Percentiles rank a stretch among this genome's conserved stretches.
Evolutionary conservation across 2,113 vertebrate genomes (phyloP).

Genomic region (Pituophis catenifer): DNA sequence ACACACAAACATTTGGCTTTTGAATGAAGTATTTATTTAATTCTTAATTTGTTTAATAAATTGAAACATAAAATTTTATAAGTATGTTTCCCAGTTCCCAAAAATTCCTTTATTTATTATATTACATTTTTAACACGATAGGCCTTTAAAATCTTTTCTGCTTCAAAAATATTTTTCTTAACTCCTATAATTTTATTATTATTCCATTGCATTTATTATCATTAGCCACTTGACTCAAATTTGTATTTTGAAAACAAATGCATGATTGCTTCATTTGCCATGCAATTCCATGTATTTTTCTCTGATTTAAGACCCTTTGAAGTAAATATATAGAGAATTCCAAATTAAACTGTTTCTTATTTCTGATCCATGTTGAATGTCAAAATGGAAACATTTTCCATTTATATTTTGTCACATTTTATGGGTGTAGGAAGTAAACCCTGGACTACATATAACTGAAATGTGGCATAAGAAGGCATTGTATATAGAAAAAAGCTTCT

Average conservation of each 20-base stretch:
- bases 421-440: neutral
- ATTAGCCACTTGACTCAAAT: neutral
- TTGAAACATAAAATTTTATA: slow-evolving; percentile 13
- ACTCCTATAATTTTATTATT: neutral
- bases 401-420: neutral
- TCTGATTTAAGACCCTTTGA: neutral
- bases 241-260: neutral
- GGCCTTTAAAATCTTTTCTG: neutral
- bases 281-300: neutral
- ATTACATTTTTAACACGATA: neutral
- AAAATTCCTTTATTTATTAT: neutral
- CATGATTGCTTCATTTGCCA: neutral
- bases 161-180: neutral
- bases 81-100: neutral
- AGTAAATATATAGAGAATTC: neutral
- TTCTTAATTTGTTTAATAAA: neutral
- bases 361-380: neutral
- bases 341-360: neutral
- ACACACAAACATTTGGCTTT: neutral
- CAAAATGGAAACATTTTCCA: rapidly evolving
- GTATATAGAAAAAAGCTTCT: neutral
- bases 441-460: neutral
- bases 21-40: neutral
- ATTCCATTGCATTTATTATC: neutral
- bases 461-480: neutral